Evolutionary conservation across 2,797 vertebrate genomes (phyloP).

Genomic region (Falco rusticolus): DNA sequence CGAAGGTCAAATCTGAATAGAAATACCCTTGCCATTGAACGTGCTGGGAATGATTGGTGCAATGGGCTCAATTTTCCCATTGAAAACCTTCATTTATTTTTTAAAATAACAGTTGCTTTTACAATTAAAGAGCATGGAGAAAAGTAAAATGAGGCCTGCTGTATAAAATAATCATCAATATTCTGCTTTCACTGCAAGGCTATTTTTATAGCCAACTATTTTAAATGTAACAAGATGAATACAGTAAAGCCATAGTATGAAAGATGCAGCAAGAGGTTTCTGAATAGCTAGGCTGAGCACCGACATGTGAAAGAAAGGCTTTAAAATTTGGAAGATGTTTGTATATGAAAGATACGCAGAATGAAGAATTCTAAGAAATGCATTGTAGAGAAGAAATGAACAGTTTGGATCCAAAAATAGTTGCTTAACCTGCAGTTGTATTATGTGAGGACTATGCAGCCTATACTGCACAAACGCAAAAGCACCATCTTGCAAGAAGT

Average conservation of each 20-base stretch:
- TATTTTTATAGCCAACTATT: slow-evolving; percentile 46
- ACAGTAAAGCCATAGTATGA: neutral
- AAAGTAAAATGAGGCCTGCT: neutral
- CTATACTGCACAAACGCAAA: slow-evolving; percentile 15
- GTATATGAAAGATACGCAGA: neutral
- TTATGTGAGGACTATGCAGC: neutral
- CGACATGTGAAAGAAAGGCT: neutral
- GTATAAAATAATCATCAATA: slow-evolving; percentile 9
- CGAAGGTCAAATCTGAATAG: slow-evolving; percentile 67
- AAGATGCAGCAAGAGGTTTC: slow-evolving; percentile 23
- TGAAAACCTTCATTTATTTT: slow-evolving; percentile 48
- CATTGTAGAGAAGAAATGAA: neutral
- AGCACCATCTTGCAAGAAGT: slow-evolving; percentile 37
- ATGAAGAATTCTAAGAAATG: slow-evolving; percentile 25
- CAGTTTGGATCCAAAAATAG: slow-evolving; percentile 23
- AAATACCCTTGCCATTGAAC: slow-evolving; percentile 35
- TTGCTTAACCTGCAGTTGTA: neutral
- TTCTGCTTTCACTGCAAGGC: slow-evolving; percentile 25
- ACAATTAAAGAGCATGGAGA: slow-evolving; percentile 28
- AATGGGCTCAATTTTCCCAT: slow-evolving; percentile 44
- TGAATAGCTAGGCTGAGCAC: neutral
- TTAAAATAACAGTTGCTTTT: slow-evolving; percentile 38
- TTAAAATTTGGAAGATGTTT: neutral
- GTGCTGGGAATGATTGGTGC: slow-evolving; percentile 15
- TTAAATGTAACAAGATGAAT: slow-evolving; percentile 25